Conservation (phyloP, 2,888 invertebrate genomes). For the Clitarchus hookeri region DNA sequence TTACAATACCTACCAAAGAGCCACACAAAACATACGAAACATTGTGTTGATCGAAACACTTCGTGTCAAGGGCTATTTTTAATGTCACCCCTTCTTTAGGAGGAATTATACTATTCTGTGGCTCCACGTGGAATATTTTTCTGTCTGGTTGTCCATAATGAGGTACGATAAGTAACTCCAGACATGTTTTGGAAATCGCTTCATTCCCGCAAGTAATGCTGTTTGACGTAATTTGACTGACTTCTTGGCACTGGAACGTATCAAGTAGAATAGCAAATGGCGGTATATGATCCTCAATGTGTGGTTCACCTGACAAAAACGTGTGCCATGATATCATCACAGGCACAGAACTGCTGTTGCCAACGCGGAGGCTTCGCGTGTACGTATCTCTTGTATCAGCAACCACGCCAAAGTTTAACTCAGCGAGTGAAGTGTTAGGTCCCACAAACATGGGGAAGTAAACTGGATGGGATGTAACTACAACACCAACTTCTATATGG, state of each 20-base stretch:
- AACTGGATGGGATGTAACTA: neutral
- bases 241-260: neutral
- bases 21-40: neutral
- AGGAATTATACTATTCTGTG: neutral
- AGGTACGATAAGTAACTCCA: neutral
- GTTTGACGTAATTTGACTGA: neutral
- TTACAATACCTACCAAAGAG: conserved; percentile 3
- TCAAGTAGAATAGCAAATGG: neutral
- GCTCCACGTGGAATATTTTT: neutral
- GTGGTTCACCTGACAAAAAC: neutral
- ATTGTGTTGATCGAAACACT: neutral
- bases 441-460: conserved; percentile 18
- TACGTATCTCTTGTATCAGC: neutral
- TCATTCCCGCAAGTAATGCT: neutral
- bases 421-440: neutral
- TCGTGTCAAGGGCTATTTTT: neutral
- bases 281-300: neutral
- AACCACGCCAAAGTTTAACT: neutral
- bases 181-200: neutral
- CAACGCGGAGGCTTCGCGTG: neutral
- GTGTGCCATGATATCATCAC: neutral
- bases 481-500: neutral
- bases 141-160: neutral
- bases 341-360: conserved; percentile 16
- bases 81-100: neutral